These are phyloP conservation scores for Telmatherina bonti DNA, from an alignment of 2,797 vertebrate species.

Conservation along the genomic window DNA sequence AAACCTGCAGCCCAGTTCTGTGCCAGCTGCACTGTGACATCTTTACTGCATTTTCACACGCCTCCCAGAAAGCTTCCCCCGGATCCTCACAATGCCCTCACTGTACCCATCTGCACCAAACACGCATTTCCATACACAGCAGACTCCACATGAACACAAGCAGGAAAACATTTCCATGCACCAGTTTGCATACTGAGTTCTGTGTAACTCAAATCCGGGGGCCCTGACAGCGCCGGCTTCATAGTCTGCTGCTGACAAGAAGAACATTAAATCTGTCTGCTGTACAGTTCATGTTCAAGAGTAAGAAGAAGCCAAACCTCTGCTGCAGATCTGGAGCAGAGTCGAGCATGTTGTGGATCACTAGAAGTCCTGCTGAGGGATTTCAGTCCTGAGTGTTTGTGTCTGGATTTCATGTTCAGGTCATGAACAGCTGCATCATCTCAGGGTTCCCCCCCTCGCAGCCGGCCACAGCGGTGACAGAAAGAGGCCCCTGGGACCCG, in stretches of 20 bases:
- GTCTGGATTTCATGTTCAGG: conserved; percentile 31
- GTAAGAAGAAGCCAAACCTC: conserved; percentile 25
- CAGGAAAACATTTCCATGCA: conserved; percentile 50
- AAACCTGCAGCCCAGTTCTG: conserved; percentile 44
- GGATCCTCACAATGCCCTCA: conserved; percentile 69
- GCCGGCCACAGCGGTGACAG: conserved; percentile 49
- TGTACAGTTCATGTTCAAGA: conserved; percentile 23
- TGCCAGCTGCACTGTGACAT: conserved; percentile 77
- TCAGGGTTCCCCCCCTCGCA: conserved; percentile 33
- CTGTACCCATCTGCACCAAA: conserved; percentile 67
- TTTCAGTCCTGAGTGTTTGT: conserved; percentile 20
- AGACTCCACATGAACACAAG: conserved; percentile 35
- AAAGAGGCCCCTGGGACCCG: conserved; percentile 69
- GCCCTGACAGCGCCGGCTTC: conserved; percentile 57
- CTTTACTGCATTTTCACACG: conserved; percentile 80
- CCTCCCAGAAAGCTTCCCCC: conserved; percentile 57
- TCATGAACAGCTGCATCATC: conserved; percentile 76
- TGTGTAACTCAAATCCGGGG: conserved; percentile 58
- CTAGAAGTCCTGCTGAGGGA: conserved; percentile 21
- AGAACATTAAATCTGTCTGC: conserved; percentile 34
- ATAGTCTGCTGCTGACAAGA: conserved; percentile 57
- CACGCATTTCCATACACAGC: conserved; percentile 49
- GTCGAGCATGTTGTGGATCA: conserved; percentile 32
- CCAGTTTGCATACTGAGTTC: conserved; percentile 28
- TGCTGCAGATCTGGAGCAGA: conserved; percentile 12